Evolutionary conservation across 2,797 vertebrate genomes (phyloP), one percentile per base, ranked within the genome.

Genomic region (Galago senegalensis): DNA sequence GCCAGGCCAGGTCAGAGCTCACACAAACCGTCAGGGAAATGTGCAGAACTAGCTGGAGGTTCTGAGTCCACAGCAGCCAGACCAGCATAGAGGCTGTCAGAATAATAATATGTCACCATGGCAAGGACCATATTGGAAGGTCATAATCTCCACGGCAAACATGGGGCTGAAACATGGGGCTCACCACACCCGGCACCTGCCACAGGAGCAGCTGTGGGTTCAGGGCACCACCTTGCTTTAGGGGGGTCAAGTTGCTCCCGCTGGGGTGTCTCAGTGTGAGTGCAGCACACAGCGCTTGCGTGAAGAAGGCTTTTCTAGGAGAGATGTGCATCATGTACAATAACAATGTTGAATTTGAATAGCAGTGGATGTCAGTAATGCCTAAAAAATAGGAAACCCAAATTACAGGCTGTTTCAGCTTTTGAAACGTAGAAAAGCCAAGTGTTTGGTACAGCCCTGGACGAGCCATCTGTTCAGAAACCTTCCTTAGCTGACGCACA

Each of bases 61-160:
- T 95, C 72, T 56, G 70, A 87, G 61, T 94, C 94, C 81, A 40
- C 20, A 61, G 79, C 91, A 90, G 40, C 67, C 73, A 88, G 70
- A 76, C 77, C 46, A 20, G 77, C 27, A 4, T 31, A 72, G 61
- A 94, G 91, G 82, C 95, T 97, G 92, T 70, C 31, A 67, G 96
- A 97, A 97, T 91, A 96, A 69, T 77, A 76, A 82, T 94, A 53
- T 63, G 75, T 96, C 96, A 95, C 17, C 56, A 29, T 77, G 40
- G 43, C 88, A 93, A 65, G 29, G 60, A 60, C 67, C 73, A 69
- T 43, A 16, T 58, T 92, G 40, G 86, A 95, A 94, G 90, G 87
- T 95, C 67, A 73, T 46, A 53, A 53, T 94, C 77, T 81, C 79
- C 29, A n/a, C 9, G 18, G 58, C 70, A 75, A 77, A 79, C 13